phyloP scores from a whole-genome alignment of 2,888 invertebrate species.

The Empis stercorea region DNA sequence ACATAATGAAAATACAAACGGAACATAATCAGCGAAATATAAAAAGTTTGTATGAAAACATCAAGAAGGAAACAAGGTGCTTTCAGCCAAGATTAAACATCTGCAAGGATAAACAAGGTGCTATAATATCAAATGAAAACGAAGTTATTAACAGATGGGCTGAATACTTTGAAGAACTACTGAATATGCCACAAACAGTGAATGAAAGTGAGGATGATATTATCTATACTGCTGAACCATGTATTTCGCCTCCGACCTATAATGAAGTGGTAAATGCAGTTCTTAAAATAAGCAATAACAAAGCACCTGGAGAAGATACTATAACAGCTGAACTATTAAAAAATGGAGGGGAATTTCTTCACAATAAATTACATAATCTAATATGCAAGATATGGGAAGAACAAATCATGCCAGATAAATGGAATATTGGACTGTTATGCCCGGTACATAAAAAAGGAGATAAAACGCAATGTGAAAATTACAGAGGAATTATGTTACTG shows the following conservation, averaged over 20 bases:
- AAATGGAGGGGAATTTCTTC: background rate
- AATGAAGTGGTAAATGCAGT: background rate
- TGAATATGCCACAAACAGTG: background rate
- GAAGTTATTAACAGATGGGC: background rate
- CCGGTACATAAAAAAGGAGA: constrained; percentile 3
- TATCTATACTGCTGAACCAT: too few species aligned
- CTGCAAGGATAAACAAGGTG: background rate
- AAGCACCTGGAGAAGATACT: constrained; percentile 1
- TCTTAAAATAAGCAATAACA: background rate
- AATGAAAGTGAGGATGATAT: background rate
- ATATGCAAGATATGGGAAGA: background rate
- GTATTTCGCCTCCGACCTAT: background rate
- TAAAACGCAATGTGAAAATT: constrained; percentile 1
- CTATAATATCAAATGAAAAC: background rate
- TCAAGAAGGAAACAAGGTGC: background rate
- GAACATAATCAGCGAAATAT: background rate
- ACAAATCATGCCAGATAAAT: constrained; percentile 1
- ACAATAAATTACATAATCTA: background rate
- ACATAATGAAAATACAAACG: background rate
- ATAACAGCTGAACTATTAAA: constrained; percentile 3
- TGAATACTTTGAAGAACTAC: background rate
- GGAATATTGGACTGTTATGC: background rate
- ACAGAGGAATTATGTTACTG: constrained; percentile 2
- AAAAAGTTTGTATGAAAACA: background rate
- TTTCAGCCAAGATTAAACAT: background rate